Base-by-base conservation (phyloP, 2,888 invertebrate species). In the Zeuzera pyrina region DNA sequence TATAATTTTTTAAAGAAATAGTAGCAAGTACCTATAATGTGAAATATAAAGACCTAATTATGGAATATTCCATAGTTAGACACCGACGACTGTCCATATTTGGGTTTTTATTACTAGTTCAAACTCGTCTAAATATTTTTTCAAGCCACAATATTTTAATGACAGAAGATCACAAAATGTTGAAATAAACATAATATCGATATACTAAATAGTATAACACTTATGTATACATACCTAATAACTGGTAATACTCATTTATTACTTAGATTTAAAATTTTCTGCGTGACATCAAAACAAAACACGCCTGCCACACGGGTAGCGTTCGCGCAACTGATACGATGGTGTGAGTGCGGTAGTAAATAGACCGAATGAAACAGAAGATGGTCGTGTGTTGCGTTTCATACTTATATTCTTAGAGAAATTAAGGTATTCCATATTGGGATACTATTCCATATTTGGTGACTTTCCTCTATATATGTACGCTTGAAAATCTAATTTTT, bases 321-420 rank as follows among this genome's bases (percentile, higher is more conserved):
- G 29, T 31, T 38, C 36, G 41, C 35, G 28, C 34, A 34, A 41
- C 33, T 39, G 33, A 39, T 37, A 33, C 26, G 35, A 22, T 31
- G 29, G 31, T 33, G 33, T 37, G 33, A 21, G 33, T 34, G 34
- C 30, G 34, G 32, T 29, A 30, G 34, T 34, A 28, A 32, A 27
- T 29, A 27, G 32, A 32, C 30, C 29, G 38, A 38, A 38, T 38
- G 38, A 23, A 30, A 37, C 31, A 37, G 34, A 37, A 37, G 38
- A 38, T 32, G 30, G 27, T 27, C 29, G 34, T 28, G 7, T 38
- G 30, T 38, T 34, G 32, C 34, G 34, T 34, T 31, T 34, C 25
- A 29, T 24, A 37, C 29, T 38, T 29, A 27, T 29, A 27, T 21
- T 27, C 14, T 32, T 29, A 24, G 35, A 35, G 32, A 35, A 36